Evolutionary conservation across 2,797 vertebrate genomes (phyloP).

Genomic region (Ctenosaura bakeri): DNA sequence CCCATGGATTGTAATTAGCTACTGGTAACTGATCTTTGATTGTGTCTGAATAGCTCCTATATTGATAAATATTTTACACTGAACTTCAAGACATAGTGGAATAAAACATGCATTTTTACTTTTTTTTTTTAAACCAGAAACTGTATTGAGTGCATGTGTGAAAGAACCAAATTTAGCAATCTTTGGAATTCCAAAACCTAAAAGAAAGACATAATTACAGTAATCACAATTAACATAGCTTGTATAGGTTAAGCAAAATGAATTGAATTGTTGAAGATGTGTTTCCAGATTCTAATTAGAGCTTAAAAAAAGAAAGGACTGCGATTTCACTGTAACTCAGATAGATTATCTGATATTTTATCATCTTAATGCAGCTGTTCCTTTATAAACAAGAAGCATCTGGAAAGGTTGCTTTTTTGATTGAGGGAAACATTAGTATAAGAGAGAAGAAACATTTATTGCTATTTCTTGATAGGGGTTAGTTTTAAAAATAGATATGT

Average conservation of each 20-base stretch:
- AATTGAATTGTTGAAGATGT: constrained; percentile 64
- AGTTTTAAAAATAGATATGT: constrained; percentile 51
- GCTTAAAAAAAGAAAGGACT: constrained; percentile 61
- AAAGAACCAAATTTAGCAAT: constrained; percentile 74
- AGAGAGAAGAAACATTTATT: constrained; percentile 43
- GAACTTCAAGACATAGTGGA: background rate
- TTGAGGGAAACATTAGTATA: constrained; percentile 32
- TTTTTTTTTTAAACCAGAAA: background rate
- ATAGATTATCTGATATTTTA: constrained; percentile 71
- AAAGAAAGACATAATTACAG: constrained; percentile 64
- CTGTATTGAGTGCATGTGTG: constrained; percentile 63
- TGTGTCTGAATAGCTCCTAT: background rate
- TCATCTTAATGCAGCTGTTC: constrained; percentile 67
- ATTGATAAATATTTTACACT: constrained; percentile 23
- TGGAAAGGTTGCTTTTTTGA: constrained; percentile 36
- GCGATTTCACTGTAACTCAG: constrained; percentile 69
- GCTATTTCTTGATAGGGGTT: fast-evolving
- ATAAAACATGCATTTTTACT: constrained; percentile 1
- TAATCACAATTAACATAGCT: constrained; percentile 54
- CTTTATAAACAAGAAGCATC: constrained; percentile 48
- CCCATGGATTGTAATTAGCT: background rate
- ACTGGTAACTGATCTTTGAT: background rate
- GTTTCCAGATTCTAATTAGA: constrained; percentile 75
- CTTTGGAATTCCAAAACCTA: constrained; percentile 65
- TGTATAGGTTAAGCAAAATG: constrained; percentile 60